Evolutionary conservation across 2,113 vertebrate species (phyloP).

Genomic region (Cebidichthys violaceus): DNA sequence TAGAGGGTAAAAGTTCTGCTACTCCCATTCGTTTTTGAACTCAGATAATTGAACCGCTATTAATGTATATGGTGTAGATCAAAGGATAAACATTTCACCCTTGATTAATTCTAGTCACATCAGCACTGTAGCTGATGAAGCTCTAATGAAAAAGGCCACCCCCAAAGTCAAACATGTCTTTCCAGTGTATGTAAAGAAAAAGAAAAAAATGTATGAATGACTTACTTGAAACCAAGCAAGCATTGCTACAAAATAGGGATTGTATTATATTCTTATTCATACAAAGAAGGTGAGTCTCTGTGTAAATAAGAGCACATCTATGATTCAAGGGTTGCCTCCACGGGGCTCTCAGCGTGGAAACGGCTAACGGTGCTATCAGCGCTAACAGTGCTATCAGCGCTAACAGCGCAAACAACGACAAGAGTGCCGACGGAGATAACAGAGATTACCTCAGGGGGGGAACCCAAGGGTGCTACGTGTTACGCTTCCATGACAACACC

Average conservation of each 20-base stretch:
- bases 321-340: background rate
- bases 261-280: background rate
- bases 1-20: conserved; percentile 44
- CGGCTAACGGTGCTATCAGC: background rate
- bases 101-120: conserved; percentile 22
- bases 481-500: background rate
- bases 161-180: background rate
- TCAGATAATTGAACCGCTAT: conserved; percentile 11
- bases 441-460: background rate
- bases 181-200: background rate
- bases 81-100: conserved; percentile 27
- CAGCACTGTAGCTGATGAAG: background rate
- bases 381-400: too few relatives aligned
- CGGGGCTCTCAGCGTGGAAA: background rate
- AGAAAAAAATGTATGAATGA: background rate
- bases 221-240: background rate
- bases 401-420: background rate
- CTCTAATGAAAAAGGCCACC: background rate
- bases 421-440: background rate
- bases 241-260: background rate
- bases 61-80: conserved; percentile 10
- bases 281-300: background rate
- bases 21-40: conserved; percentile 6
- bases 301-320: background rate
- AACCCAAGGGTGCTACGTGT: background rate